phyloP scores from a whole-genome alignment of 2,797 vertebrate species.

The Sebastes minor region DNA sequence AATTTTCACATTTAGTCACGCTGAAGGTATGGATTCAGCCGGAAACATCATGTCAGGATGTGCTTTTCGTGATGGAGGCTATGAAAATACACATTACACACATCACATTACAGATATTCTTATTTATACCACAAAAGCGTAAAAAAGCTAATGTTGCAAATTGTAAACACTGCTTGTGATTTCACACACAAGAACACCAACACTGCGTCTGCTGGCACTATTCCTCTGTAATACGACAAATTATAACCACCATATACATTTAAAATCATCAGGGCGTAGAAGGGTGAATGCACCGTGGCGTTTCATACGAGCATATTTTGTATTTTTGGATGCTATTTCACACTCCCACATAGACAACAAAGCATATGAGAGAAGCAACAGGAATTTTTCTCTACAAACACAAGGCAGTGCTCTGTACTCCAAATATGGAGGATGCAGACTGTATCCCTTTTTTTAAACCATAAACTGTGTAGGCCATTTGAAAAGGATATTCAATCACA shows the following conservation, averaged over 20 bases:
- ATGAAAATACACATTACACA: not conserved
- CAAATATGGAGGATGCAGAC: slow-evolving; percentile 17
- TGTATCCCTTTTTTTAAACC: not conserved
- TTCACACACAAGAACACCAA: not conserved
- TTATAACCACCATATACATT: not conserved
- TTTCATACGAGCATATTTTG: slow-evolving; percentile 22
- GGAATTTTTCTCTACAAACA: slow-evolving; percentile 22
- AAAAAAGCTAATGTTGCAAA: not conserved
- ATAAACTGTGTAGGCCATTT: slow-evolving; percentile 42
- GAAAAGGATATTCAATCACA: slow-evolving; percentile 53
- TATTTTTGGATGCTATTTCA: slow-evolving; percentile 35
- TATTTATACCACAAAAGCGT: not conserved
- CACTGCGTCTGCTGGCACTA: not conserved
- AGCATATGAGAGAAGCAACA: slow-evolving; percentile 39
- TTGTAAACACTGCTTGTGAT: not conserved
- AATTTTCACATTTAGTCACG: not conserved
- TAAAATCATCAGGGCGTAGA: not conserved
- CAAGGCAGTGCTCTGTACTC: slow-evolving; percentile 3
- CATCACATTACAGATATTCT: not conserved
- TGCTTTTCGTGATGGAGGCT: not conserved
- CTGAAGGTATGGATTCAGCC: not conserved
- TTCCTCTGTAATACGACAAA: not conserved
- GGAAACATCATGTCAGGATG: not conserved
- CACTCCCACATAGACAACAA: slow-evolving; percentile 42
- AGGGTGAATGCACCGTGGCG: not conserved